Percentiles rank a stretch among this genome's conserved stretches.
These are phyloP conservation scores for Pelusios castaneus DNA, from an alignment of 2,113 vertebrate species.

Conservation along the genomic window DNA sequence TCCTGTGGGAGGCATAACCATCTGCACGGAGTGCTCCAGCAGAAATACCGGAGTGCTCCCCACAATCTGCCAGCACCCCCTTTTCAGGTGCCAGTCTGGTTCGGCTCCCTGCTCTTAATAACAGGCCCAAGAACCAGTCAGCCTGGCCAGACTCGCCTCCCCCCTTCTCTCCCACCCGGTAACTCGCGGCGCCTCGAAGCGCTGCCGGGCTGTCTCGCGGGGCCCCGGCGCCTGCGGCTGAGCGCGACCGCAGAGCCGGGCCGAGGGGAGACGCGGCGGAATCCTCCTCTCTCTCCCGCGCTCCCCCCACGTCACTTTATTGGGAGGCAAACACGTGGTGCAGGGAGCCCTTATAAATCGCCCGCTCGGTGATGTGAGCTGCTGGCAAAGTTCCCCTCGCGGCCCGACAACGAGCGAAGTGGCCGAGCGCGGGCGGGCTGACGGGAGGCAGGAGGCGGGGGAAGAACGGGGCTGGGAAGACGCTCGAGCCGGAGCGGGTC, in stretches of 20 bases:
- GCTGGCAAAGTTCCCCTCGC: conserved; percentile 76
- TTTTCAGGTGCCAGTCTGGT: neutral
- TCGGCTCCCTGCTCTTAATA: neutral
- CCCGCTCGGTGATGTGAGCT: conserved; percentile 82
- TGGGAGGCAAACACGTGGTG: conserved; percentile 82
- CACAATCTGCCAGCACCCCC: no score
- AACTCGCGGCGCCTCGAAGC: neutral
- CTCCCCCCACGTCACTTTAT: conserved; percentile 79
- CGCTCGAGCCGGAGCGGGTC: neutral
- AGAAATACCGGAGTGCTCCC: neutral
- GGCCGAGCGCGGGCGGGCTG: conserved; percentile 4
- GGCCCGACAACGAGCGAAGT: neutral
- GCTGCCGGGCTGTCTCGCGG: neutral
- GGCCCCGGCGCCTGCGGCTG: neutral
- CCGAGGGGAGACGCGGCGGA: conserved; percentile 35
- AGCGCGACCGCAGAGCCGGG: neutral
- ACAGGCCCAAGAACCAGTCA: neutral
- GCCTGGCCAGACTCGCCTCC: neutral
- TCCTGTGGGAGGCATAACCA: no score
- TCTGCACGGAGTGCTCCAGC: neutral
- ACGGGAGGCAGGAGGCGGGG: conserved; percentile 52
- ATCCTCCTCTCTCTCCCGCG: conserved; percentile 68
- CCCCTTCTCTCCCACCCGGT: neutral
- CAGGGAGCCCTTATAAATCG: conserved; percentile 81
- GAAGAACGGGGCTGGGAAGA: neutral